Evolutionary conservation across 2,888 invertebrate genomes (phyloP).

Genomic region (Cinara cedri): DNA sequence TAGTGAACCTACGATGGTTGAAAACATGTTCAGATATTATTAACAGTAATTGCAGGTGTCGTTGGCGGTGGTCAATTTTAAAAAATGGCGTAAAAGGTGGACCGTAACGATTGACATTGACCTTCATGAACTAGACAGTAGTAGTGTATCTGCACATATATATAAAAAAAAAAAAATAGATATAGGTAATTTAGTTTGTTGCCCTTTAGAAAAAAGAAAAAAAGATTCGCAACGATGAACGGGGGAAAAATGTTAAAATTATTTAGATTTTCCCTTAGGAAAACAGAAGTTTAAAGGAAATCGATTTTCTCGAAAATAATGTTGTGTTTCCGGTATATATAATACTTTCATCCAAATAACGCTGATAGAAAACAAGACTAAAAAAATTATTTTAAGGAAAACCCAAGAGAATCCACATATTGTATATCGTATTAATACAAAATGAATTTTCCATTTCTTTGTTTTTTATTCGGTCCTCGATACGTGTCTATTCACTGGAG

Average conservation of each 20-base stretch:
- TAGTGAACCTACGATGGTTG: neutral
- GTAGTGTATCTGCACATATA: too few relatives aligned
- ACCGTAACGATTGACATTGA: slow-evolving; percentile 45
- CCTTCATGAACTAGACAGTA: slow-evolving; percentile 20
- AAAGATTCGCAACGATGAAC: slow-evolving; percentile 20
- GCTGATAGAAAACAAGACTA: slow-evolving; percentile 18
- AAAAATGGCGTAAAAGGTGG: slow-evolving; percentile 33
- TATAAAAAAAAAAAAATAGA: slow-evolving; percentile 15
- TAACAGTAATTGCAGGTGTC: neutral
- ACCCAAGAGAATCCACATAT: neutral
- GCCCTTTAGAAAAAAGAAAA: slow-evolving; percentile 43
- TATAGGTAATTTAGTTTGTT: slow-evolving; percentile 26
- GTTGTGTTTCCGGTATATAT: neutral
- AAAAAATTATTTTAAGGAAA: neutral
- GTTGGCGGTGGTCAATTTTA: slow-evolving; percentile 16
- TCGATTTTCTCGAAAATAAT: slow-evolving; percentile 36
- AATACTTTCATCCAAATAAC: neutral
- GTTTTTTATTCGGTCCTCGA: too few relatives aligned
- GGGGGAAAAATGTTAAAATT: slow-evolving; percentile 35
- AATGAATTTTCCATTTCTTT: neutral
- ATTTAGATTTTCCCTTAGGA: slow-evolving; percentile 42
- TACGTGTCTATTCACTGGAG: neutral
- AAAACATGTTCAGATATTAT: neutral
- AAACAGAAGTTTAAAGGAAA: slow-evolving; percentile 31
- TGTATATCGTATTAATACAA: neutral